Evolutionary conservation across 1,140 invertebrate genomes (phyloP).

Genomic region (Carcinoscorpius rotundicauda): DNA sequence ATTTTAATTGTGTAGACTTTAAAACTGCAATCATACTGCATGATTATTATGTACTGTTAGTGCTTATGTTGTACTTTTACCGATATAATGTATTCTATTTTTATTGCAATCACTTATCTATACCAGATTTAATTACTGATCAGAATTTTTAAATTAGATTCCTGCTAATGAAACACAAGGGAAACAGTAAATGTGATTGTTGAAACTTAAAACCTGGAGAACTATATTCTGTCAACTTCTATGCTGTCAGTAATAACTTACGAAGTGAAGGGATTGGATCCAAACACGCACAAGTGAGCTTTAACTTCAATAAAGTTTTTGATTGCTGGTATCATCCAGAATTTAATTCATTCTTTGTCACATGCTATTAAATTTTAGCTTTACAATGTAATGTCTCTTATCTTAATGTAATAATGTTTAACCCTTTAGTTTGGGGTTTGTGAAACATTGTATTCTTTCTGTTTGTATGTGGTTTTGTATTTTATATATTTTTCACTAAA

Average conservation of each 20-base stretch:
- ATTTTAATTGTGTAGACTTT: too few relatives aligned
- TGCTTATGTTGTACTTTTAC: too few relatives aligned
- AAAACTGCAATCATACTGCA: too few relatives aligned
- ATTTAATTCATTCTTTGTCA: too few relatives aligned
- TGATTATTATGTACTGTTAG: too few relatives aligned
- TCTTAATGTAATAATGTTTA: not conserved
- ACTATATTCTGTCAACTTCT: conserved; percentile 60
- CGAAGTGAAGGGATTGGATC: conserved; percentile 29
- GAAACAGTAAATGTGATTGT: conserved; percentile 46
- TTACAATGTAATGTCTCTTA: not conserved
- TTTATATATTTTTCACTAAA: too few relatives aligned
- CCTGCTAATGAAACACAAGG: conserved; percentile 30
- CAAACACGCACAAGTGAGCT: conserved; percentile 52
- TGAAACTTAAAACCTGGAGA: conserved; percentile 62
- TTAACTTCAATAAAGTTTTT: not conserved
- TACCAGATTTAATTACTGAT: too few relatives aligned
- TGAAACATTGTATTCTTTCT: too few relatives aligned
- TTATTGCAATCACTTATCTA: too few relatives aligned
- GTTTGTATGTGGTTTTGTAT: too few relatives aligned
- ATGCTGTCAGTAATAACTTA: conserved; percentile 46
- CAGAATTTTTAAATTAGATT: conserved; percentile 6
- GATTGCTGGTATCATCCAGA: not conserved
- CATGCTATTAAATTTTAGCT: not conserved
- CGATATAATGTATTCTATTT: too few relatives aligned
- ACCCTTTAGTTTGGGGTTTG: not conserved